Evolutionary conservation across 2,797 vertebrate genomes (phyloP).

Genomic region (Microctenopoma steveboyesi): DNA sequence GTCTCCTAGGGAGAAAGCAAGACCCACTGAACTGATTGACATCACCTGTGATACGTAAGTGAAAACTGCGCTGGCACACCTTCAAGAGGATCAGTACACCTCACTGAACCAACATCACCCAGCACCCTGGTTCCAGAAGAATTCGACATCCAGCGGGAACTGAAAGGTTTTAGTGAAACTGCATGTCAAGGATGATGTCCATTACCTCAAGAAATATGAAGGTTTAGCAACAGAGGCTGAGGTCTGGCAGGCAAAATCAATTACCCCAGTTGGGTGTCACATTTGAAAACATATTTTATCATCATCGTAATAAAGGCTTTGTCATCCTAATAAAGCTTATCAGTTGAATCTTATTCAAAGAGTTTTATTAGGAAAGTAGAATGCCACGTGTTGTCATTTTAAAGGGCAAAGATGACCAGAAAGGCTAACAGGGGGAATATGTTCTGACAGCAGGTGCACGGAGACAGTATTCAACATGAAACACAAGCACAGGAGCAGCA

Average conservation of each 20-base stretch:
- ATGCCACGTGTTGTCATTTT: conserved; percentile 64
- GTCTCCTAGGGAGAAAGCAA: conserved; percentile 69
- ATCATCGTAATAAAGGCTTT: conserved; percentile 28
- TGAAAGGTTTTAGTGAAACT: conserved; percentile 27
- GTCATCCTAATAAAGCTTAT: conserved; percentile 28
- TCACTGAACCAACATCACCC: conserved; percentile 43
- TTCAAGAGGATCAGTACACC: conserved; percentile 61
- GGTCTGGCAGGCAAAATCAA: conserved; percentile 36
- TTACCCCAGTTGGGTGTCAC: conserved; percentile 14
- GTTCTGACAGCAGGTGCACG: conserved; percentile 69
- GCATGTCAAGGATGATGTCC: conserved; percentile 18
- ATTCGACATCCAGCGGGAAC: conserved; percentile 23
- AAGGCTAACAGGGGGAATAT: conserved; percentile 64
- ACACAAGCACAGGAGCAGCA: conserved; percentile 46
- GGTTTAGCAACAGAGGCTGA: conserved; percentile 24
- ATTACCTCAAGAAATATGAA: conserved; percentile 24
- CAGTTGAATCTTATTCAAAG: conserved; percentile 30
- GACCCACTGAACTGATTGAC: conserved; percentile 76
- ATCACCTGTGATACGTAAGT: conserved; percentile 74
- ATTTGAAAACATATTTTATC: conserved; percentile 28
- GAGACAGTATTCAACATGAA: conserved; percentile 66
- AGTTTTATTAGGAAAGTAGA: conserved; percentile 57
- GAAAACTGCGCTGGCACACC: conserved; percentile 51
- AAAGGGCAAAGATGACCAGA: conserved; percentile 76
- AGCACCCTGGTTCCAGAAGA: conserved; percentile 30